Percentiles rank a stretch among this genome's conserved stretches.
Conservation (phyloP, 2,113 vertebrate genomes). For the Neotoma lepida region DNA sequence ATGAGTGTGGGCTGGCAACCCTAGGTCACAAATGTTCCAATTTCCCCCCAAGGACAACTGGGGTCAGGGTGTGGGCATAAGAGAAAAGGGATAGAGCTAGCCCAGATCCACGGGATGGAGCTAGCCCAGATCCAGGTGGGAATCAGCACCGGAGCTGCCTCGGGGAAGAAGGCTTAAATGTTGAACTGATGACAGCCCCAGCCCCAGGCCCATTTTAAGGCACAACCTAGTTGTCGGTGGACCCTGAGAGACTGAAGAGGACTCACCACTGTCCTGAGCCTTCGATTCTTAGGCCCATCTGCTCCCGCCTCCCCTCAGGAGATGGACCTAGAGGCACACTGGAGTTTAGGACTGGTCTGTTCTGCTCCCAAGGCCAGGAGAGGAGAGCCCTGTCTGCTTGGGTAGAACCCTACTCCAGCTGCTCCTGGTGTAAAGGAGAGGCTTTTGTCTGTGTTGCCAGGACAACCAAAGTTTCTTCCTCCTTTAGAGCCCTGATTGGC, state of each 20-base stretch:
- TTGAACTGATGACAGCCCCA: background rate
- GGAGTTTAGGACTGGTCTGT: background rate
- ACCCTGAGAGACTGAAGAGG: background rate
- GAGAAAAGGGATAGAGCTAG: background rate
- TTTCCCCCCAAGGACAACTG: background rate
- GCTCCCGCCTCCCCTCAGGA: background rate
- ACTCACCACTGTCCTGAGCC: background rate
- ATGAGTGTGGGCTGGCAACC: background rate
- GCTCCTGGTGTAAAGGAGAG: conserved; percentile 56
- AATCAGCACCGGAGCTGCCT: background rate
- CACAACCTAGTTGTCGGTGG: background rate
- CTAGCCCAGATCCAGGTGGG: background rate
- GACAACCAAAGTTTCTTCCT: conserved; percentile 81
- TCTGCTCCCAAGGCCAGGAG: conserved; percentile 10
- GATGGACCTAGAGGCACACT: background rate
- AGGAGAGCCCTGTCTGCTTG: background rate
- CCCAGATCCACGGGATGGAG: background rate
- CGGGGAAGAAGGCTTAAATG: background rate
- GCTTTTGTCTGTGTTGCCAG: conserved; percentile 79
- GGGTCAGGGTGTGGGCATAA: background rate
- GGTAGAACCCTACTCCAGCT: conserved; percentile 33
- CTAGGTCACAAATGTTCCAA: background rate
- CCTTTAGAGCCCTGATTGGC: conserved; percentile 60
- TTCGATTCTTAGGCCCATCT: background rate
- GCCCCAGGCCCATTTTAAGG: background rate